A percentile compares a stretch with the other conserved stretches of the same genome.
phyloP scores from a whole-genome alignment of 2,113 vertebrate species.

The Cyprinus carpio region DNA sequence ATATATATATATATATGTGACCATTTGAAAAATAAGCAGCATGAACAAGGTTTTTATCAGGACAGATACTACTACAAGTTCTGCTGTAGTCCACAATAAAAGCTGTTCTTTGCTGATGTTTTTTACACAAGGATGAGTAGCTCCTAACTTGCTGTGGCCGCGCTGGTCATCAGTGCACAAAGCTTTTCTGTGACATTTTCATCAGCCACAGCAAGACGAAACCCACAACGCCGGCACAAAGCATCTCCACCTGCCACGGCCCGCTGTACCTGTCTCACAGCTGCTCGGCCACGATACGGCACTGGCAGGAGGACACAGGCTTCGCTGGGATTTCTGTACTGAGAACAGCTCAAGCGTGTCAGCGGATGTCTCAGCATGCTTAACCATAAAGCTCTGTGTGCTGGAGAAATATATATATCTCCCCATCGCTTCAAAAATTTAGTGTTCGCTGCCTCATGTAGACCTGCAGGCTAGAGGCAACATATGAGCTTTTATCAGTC shows the following conservation, averaged over 20 bases:
- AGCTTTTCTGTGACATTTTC: constrained; percentile 36
- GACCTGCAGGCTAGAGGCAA: constrained; percentile 70
- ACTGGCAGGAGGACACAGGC: background rate
- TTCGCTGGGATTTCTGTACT: background rate
- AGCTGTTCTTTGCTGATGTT: constrained; percentile 14
- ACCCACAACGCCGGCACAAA: constrained; percentile 49
- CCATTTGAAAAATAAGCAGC: background rate
- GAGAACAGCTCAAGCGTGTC: constrained; percentile 18
- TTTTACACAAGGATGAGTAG: background rate
- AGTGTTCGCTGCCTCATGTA: constrained; percentile 67
- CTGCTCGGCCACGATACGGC: constrained; percentile 24
- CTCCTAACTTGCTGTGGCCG: background rate
- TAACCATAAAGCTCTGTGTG: constrained; percentile 23
- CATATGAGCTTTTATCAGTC: constrained; percentile 79
- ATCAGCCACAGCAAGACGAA: constrained; percentile 39
- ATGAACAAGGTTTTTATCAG: background rate
- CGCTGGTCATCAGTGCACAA: background rate
- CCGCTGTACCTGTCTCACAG: constrained; percentile 1
- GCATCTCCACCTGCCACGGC: constrained; percentile 35
- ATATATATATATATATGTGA: background rate
- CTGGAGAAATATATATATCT: constrained; percentile 53
- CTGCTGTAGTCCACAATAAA: background rate
- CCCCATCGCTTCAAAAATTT: constrained; percentile 70
- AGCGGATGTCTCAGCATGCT: constrained; percentile 63
- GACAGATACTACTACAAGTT: background rate